Evolutionary conservation across 2,888 invertebrate species (phyloP).

Genomic region (Chironomus tentans): DNA sequence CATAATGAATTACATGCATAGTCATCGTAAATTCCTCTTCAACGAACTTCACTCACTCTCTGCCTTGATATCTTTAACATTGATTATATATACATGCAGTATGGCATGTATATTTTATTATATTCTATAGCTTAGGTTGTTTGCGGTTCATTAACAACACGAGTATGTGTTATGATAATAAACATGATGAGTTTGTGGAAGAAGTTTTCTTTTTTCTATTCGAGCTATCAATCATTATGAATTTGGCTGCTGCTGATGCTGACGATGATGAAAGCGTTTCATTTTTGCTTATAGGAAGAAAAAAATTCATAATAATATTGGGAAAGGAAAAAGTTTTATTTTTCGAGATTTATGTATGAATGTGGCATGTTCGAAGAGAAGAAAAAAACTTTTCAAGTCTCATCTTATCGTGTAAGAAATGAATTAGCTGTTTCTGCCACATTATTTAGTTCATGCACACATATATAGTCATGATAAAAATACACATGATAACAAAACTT

Average conservation of each 20-base stretch:
- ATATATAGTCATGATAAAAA: not conserved
- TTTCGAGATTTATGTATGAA: not conserved
- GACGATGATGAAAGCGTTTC: not conserved
- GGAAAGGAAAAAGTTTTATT: not conserved
- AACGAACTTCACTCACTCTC: not conserved
- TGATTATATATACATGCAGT: not conserved
- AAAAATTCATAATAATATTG: too few relatives aligned
- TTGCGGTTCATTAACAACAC: slow-evolving; percentile 7
- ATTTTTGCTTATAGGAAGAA: not conserved
- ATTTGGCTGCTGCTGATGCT: not conserved
- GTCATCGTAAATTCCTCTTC: slow-evolving; percentile 6
- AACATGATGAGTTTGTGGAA: not conserved
- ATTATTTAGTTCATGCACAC: not conserved
- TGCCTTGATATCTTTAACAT: not conserved
- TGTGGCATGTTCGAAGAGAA: not conserved
- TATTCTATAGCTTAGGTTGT: not conserved
- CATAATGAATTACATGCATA: slow-evolving; percentile 18
- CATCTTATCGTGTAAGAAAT: not conserved
- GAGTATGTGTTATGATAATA: not conserved
- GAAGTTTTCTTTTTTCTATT: not conserved
- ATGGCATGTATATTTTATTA: not conserved
- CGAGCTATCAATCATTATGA: not conserved
- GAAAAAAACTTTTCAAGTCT: not conserved
- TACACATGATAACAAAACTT: not conserved
- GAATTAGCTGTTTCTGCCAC: not conserved